Evolutionary conservation across 2,113 vertebrate species (phyloP).

Genomic region (Bufo gargarizans): DNA sequence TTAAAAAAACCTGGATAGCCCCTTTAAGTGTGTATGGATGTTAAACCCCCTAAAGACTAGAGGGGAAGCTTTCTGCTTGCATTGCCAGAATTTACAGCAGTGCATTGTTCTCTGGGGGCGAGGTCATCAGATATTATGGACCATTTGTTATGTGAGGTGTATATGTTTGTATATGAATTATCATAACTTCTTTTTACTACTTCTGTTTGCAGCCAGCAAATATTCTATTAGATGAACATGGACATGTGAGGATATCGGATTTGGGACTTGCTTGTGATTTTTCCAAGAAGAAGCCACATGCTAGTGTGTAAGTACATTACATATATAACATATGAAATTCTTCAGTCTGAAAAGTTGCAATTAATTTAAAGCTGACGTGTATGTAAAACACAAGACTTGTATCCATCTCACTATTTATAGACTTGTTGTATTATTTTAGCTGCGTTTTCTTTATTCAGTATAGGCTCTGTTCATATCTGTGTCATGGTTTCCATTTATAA

Average conservation of each 20-base stretch:
- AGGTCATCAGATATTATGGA: not conserved
- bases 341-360: not conserved
- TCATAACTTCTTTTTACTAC: conserved; percentile 5
- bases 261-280: conserved; percentile 97
- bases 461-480: no score
- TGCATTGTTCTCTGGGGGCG: not conserved
- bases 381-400: not conserved
- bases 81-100: not conserved
- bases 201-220: conserved; percentile 85
- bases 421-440: not conserved
- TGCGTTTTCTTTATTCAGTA: no score
- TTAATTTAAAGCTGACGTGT: not conserved
- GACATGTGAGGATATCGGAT: conserved; percentile 95
- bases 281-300: conserved; percentile 97
- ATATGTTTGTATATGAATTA: not conserved
- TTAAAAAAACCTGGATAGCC: no score
- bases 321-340: no score
- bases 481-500: no score
- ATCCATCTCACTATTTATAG: not conserved
- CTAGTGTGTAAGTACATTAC: conserved; percentile 88
- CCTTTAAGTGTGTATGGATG: no score
- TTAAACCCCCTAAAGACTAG: no score
- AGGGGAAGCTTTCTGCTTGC: no score
- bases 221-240: conserved; percentile 93
- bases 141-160: not conserved